A percentile compares a stretch with the other conserved stretches of the same genome.
phyloP scores from a whole-genome alignment of 2,797 vertebrate species.

The Molossus alvarezi region DNA sequence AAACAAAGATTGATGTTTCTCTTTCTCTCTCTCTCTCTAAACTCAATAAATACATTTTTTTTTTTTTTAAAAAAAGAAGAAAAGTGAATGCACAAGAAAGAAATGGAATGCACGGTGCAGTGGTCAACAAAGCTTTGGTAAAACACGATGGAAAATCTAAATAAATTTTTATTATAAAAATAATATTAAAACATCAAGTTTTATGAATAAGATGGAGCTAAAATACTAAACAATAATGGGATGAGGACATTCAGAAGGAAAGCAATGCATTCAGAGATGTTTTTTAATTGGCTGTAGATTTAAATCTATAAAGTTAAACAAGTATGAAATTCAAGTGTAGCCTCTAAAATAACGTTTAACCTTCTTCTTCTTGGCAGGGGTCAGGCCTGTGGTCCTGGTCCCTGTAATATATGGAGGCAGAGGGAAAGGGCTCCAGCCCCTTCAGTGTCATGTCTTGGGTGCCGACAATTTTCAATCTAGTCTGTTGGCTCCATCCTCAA shows the following conservation, averaged over 20 bases:
- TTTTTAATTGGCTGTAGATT: background rate
- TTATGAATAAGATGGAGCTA: background rate
- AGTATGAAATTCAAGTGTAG: conserved; percentile 4
- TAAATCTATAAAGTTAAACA: background rate
- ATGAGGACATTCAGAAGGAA: background rate
- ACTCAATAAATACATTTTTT: background rate
- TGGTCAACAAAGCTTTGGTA: background rate
- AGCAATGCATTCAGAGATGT: background rate
- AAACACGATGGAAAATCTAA: background rate
- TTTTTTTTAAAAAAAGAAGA: background rate
- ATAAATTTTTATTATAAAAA: background rate
- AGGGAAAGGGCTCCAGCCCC: background rate
- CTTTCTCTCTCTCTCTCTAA: background rate
- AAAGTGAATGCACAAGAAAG: background rate
- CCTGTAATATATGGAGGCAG: background rate
- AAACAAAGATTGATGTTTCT: background rate
- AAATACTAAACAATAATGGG: background rate
- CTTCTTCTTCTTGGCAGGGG: background rate
- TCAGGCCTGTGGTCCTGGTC: background rate
- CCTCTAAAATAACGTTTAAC: background rate
- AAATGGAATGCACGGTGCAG: background rate
- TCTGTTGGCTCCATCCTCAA: background rate
- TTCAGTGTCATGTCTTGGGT: background rate
- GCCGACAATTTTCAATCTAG: background rate
- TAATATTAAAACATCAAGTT: background rate